Evolutionary conservation across 2,797 vertebrate species (phyloP).

Genomic region (Gymnoscopelus microlampas): DNA sequence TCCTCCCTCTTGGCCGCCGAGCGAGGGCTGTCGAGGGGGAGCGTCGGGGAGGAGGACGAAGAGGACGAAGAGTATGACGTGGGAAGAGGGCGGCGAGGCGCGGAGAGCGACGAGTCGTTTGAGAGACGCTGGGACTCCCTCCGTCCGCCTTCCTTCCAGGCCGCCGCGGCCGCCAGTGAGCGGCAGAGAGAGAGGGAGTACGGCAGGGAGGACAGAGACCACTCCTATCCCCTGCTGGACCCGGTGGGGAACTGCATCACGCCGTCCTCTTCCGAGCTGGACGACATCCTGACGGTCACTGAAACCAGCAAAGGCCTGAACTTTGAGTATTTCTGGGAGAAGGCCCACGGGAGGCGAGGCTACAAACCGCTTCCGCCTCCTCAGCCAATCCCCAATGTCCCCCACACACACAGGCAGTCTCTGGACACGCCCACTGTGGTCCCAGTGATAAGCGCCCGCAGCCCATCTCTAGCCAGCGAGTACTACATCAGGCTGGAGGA

Average conservation of each 20-base stretch:
- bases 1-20: conserved; percentile 89
- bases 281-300: conserved; percentile 93
- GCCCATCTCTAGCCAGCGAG: conserved; percentile 93
- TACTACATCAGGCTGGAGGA: conserved; percentile 94
- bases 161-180: conserved; percentile 72
- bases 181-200: conserved; percentile 83
- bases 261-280: conserved; percentile 85
- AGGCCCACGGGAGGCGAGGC: conserved; percentile 87
- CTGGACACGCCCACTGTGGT: conserved; percentile 93
- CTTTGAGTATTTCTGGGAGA: conserved; percentile 96
- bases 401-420: conserved; percentile 86
- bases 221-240: conserved; percentile 89
- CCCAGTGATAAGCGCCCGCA: conserved; percentile 92
- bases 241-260: conserved; percentile 82
- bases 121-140: conserved; percentile 91
- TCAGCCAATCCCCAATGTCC: conserved; percentile 82
- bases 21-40: conserved; percentile 76
- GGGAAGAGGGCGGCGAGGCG: conserved; percentile 78
- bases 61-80: conserved; percentile 84
- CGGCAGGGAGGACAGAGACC: conserved; percentile 71
- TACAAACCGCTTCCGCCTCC: conserved; percentile 85
- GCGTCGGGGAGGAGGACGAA: conserved; percentile 80
- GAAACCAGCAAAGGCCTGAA: conserved; percentile 94
- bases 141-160: conserved; percentile 80
- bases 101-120: conserved; percentile 86